These are phyloP conservation scores for rabbit (Oryctolagus cuniculus) DNA, from an alignment of 2,113 vertebrate species.

Conservation along the genomic window mOryCun1.1 NC_091441.1:104121501-104122000, in stretches of 20 bases:
- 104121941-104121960: too few species aligned
- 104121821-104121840: not conserved
- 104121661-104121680: not conserved
- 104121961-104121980: not conserved
- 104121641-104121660: not conserved
- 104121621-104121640: not conserved
- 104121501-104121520: not conserved
- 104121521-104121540: not conserved
- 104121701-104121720: not conserved
- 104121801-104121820: not conserved
- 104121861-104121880: not conserved
- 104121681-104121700: not conserved
- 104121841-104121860: rapidly evolving
- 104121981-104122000: not conserved
- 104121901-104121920: too few species aligned
- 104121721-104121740: not conserved
- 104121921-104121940: too few species aligned
- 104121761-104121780: rapidly evolving
- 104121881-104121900: not conserved
- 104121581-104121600: not conserved
- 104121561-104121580: not conserved
- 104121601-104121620: not conserved
- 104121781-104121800: not conserved
- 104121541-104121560: not conserved
- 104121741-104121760: not conserved